Evolutionary conservation across 64 coral and sea anemone genomes (phyloP).

Genomic region (Montipora sp.): DNA sequence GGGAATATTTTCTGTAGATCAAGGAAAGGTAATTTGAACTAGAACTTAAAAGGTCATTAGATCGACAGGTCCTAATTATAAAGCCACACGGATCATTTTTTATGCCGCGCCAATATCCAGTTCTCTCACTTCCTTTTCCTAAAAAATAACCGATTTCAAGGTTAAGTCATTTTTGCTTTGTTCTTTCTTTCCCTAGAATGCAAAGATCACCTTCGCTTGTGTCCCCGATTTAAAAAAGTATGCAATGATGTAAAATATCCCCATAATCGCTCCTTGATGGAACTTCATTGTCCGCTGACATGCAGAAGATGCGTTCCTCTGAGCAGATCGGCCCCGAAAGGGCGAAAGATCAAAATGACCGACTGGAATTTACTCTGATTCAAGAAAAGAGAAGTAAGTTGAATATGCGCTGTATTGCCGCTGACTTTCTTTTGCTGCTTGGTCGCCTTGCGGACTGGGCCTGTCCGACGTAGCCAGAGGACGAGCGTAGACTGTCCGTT

Average conservation of each 20-base stretch:
- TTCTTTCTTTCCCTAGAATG: not conserved
- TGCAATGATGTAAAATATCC: not conserved
- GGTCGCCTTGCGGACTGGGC: too few relatives aligned
- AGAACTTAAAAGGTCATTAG: too few relatives aligned
- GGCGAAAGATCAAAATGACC: not conserved
- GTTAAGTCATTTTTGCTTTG: not conserved
- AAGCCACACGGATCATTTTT: too few relatives aligned
- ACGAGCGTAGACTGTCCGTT: too few relatives aligned
- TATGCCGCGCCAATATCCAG: too few relatives aligned
- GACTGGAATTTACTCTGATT: constrained; percentile 24
- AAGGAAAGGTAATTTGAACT: too few relatives aligned
- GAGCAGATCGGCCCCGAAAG: not conserved
- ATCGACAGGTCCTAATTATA: too few relatives aligned
- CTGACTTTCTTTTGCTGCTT: too few relatives aligned
- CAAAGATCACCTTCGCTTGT: constrained; percentile 15
- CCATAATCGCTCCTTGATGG: not conserved
- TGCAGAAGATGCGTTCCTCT: not conserved
- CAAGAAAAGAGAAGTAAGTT: not conserved
- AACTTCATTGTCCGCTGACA: constrained; percentile 3
- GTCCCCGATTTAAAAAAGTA: not conserved
- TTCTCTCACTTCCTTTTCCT: too few relatives aligned
- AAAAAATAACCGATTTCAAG: not conserved
- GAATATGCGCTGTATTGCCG: too few relatives aligned
- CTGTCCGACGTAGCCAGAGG: too few relatives aligned
- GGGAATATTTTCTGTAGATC: too few relatives aligned